These are phyloP conservation scores for Erebia epiphron DNA, from an alignment of 2,888 invertebrate genomes.

Conservation along the genomic window DNA sequence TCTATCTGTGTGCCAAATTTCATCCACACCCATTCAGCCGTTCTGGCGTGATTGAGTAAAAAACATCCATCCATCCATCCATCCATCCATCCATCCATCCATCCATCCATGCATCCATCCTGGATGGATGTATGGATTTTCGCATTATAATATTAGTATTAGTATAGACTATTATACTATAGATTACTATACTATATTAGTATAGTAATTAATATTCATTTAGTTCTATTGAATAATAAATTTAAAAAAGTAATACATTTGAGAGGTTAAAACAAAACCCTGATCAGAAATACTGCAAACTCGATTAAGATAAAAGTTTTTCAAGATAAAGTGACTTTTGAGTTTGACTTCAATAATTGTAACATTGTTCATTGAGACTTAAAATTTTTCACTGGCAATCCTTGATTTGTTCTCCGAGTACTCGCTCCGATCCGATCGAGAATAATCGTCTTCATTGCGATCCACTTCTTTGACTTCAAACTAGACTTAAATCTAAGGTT, in stretches of 20 bases:
- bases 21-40: too few relatives aligned
- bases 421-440: slow-evolving; percentile 24
- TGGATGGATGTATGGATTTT: too few relatives aligned
- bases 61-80: too few relatives aligned
- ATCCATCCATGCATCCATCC: too few relatives aligned
- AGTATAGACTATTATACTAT: too few relatives aligned
- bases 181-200: too few relatives aligned
- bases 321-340: slow-evolving; percentile 7
- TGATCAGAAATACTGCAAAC: not conserved
- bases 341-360: slow-evolving; percentile 20
- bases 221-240: too few relatives aligned
- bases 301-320: slow-evolving; percentile 12
- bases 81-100: too few relatives aligned
- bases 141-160: too few relatives aligned
- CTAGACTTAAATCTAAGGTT: not conserved
- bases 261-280: not conserved
- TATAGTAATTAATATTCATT: too few relatives aligned
- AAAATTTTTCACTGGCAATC: slow-evolving; percentile 5
- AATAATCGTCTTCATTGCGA: slow-evolving; percentile 30
- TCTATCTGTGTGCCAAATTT: too few relatives aligned
- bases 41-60: too few relatives aligned
- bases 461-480: slow-evolving; percentile 15
- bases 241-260: not conserved
- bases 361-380: slow-evolving; percentile 16
- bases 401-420: slow-evolving; percentile 16